Percentiles rank a stretch among this genome's conserved stretches.
Conservation (phyloP, 1,140 invertebrate genomes). For the Aphelenchoides fujianensis region DNA sequence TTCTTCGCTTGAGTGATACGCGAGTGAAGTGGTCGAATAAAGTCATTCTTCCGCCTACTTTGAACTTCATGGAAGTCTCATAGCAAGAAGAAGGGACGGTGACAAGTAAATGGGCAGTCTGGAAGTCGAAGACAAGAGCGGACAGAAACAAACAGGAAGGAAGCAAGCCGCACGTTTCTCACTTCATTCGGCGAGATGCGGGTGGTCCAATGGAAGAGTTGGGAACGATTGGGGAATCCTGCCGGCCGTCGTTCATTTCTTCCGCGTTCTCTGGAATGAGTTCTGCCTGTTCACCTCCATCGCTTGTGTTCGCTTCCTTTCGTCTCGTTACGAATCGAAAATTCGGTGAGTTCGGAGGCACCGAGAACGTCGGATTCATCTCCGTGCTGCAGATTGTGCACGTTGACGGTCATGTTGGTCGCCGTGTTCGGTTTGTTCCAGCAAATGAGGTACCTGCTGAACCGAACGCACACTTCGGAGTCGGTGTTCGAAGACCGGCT, state of each 20-base stretch:
- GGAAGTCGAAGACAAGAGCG: too few species aligned
- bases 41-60: too few species aligned
- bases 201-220: too few species aligned
- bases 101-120: too few species aligned
- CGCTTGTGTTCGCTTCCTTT: conserved; percentile 10
- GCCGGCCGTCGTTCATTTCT: background rate
- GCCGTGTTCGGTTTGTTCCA: conserved; percentile 7
- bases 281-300: conserved; percentile 10
- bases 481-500: background rate
- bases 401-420: background rate
- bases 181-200: too few species aligned
- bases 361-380: background rate
- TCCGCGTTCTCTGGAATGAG: conserved; percentile 10
- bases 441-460: conserved; percentile 11
- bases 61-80: too few species aligned
- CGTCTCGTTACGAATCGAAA: conserved; percentile 8
- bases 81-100: too few species aligned
- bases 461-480: background rate
- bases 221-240: too few species aligned
- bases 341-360: background rate
- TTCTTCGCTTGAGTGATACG: too few species aligned
- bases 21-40: too few species aligned
- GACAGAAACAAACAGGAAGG: too few species aligned
- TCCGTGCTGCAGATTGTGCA: background rate
- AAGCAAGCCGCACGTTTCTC: too few species aligned